These are phyloP conservation scores for Chaetorhynchus papuensis DNA, from an alignment of 2,113 vertebrate genomes.

Conservation along the genomic window DNA sequence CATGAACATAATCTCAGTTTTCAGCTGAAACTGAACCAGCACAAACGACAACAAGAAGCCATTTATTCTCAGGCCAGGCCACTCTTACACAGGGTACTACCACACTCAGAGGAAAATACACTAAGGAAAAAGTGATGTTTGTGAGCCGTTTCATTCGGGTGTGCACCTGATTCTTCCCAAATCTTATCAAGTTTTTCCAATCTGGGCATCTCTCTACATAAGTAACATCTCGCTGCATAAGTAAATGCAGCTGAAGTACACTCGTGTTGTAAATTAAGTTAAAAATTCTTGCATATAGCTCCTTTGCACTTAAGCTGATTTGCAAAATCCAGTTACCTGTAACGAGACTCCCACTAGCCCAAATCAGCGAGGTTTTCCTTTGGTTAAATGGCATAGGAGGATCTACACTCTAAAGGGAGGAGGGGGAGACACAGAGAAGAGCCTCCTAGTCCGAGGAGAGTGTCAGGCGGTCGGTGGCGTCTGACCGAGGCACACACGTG, in stretches of 20 bases:
- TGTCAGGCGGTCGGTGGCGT: fast-evolving
- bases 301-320: neutral
- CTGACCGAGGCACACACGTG: neutral
- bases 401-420: neutral
- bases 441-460: neutral
- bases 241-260: neutral
- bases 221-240: too few relatives aligned
- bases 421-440: neutral
- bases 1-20: neutral
- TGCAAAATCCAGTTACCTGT: slow-evolving; percentile 9
- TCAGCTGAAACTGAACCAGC: neutral
- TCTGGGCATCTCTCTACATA: neutral
- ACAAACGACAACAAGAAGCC: neutral
- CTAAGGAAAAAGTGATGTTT: neutral
- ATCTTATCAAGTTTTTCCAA: neutral
- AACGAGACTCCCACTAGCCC: neutral
- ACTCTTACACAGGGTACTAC: neutral
- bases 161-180: neutral
- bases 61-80: neutral
- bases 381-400: neutral
- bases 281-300: neutral
- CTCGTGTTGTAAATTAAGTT: neutral
- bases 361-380: neutral
- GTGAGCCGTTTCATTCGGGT: neutral
- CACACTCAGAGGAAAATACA: neutral